Conservation (phyloP, 2,113 vertebrate species). For the Pica pica region DNA sequence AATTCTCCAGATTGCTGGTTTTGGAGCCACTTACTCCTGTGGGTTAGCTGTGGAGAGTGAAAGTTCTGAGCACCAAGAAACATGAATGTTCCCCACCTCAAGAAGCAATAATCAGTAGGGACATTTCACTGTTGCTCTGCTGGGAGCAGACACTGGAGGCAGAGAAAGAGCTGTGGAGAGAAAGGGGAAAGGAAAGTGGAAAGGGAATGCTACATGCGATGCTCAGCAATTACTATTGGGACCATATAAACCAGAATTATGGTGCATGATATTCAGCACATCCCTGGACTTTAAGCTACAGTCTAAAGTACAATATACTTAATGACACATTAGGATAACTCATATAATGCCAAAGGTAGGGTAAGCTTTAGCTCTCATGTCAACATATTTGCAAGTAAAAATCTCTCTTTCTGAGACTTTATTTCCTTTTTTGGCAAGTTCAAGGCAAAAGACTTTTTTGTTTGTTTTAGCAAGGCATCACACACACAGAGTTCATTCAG, state of each 20-base stretch:
- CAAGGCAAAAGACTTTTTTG: not conserved
- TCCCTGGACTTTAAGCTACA: not conserved
- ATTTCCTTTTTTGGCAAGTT: not conserved
- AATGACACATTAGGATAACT: not conserved
- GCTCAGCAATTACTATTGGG: not conserved
- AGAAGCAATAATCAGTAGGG: not conserved
- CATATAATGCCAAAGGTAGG: not conserved
- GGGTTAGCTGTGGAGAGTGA: not conserved
- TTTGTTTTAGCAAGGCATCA: not conserved
- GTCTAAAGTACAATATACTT: not conserved
- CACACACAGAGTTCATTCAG: not conserved
- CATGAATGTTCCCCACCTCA: accelerated
- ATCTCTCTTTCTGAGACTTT: not conserved
- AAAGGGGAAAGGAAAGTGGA: not conserved
- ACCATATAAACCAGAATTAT: not conserved
- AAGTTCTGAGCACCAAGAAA: not conserved
- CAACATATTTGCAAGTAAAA: not conserved
- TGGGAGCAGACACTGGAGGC: not conserved
- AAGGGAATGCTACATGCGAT: accelerated
- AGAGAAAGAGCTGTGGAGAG: not conserved
- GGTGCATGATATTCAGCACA: not conserved
- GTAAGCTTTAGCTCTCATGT: not conserved
- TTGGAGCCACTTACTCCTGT: not conserved
- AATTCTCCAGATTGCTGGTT: not conserved
- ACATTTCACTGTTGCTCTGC: not conserved